Conservation (phyloP, 2,888 invertebrate genomes). For the Cheiracanthium punctorium region DNA sequence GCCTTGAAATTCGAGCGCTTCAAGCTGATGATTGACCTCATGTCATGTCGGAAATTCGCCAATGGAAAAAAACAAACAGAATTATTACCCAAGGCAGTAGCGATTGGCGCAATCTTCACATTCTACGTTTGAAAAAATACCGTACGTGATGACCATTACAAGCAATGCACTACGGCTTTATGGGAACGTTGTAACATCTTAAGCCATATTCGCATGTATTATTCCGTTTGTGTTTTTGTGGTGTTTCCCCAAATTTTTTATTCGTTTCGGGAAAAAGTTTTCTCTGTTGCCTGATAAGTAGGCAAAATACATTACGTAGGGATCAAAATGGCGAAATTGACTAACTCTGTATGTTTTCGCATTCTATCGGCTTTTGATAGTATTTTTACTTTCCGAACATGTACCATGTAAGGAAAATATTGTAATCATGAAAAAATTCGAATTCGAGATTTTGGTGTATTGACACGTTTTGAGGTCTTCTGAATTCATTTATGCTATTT, state of each 20-base stretch:
- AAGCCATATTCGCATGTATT: not conserved
- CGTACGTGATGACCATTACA: not conserved
- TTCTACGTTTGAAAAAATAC: not conserved
- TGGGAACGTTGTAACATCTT: not conserved
- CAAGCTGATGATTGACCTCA: not conserved
- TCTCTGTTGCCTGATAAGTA: no score
- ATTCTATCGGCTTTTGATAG: no score
- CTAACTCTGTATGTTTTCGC: no score
- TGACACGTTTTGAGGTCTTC: no score
- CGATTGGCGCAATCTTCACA: not conserved
- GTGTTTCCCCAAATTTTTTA: not conserved
- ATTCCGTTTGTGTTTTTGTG: not conserved
- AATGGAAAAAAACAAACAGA: not conserved
- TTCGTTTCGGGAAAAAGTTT: not conserved
- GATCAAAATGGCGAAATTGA: no score
- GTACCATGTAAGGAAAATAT: no score
- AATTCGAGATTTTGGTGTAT: no score
- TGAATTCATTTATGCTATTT: no score
- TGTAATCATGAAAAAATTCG: no score
- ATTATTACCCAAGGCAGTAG: not conserved
- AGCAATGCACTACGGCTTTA: not conserved
- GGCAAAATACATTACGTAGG: no score
- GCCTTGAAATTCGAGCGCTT: conserved; percentile 1
- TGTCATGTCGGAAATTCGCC: not conserved
- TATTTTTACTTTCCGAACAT: no score